phyloP scores from a whole-genome alignment of 2,113 vertebrate species.

The Spermophilus dauricus region DNA sequence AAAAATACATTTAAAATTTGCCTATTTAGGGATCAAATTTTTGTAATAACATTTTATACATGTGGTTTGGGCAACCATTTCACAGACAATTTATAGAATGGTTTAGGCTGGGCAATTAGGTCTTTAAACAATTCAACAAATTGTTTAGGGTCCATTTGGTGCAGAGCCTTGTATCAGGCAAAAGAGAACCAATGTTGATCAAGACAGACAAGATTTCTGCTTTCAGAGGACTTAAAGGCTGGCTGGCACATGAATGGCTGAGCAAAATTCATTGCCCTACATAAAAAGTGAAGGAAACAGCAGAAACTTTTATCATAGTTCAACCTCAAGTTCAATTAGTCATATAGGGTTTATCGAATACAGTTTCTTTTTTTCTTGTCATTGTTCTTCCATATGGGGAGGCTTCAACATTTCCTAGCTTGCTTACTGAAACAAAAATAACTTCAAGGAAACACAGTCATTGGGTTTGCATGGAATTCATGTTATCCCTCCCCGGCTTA shows the following conservation, averaged over 20 bases:
- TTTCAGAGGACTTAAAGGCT: background rate
- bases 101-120: background rate
- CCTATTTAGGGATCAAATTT: background rate
- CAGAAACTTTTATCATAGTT: background rate
- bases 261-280: background rate
- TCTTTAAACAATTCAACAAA: constrained; percentile 38
- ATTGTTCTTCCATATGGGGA: background rate
- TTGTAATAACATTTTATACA: constrained; percentile 24
- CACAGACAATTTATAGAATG: background rate
- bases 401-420: background rate
- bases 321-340: background rate
- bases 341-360: background rate
- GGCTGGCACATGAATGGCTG: background rate
- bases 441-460: background rate
- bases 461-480: background rate
- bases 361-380: background rate
- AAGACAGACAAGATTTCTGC: background rate
- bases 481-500: background rate
- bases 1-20: background rate
- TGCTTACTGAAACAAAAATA: background rate
- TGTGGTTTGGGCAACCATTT: background rate
- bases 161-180: background rate
- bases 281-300: background rate
- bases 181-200: background rate
- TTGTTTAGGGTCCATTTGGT: background rate